A percentile compares a stretch with the other conserved stretches of the same genome.
phyloP scores from a whole-genome alignment of 2,113 vertebrate genomes.

The Catharus bicknelli region DNA sequence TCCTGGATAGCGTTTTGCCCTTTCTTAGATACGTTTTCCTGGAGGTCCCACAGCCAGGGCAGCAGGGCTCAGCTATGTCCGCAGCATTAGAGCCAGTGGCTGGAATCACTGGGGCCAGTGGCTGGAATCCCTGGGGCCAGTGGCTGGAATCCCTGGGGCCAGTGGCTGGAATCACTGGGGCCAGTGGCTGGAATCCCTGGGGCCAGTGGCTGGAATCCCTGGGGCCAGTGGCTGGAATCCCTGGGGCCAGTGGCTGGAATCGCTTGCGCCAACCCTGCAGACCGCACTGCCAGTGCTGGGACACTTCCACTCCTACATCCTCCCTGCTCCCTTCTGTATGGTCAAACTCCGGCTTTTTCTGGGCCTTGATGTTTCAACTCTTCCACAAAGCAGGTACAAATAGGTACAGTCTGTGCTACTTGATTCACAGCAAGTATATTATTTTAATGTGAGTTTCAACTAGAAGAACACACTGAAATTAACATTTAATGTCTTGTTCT shows the following conservation, averaged over 20 bases:
- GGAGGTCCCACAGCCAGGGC: too few species aligned
- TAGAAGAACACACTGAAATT: conserved; percentile 67
- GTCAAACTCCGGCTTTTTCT: neutral
- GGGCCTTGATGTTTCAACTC: neutral
- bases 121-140: too few species aligned
- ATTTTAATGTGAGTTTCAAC: conserved; percentile 65
- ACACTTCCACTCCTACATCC: neutral
- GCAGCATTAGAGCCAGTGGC: too few species aligned
- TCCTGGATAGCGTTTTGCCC: fast-evolving
- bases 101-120: neutral
- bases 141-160: neutral
- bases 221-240: too few species aligned
- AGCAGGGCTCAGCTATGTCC: too few species aligned
- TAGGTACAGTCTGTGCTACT: neutral
- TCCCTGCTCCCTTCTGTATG: neutral
- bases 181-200: neutral
- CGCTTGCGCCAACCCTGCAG: neutral
- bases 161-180: too few species aligned
- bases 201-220: neutral
- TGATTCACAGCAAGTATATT: neutral
- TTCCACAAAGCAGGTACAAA: neutral
- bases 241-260: neutral
- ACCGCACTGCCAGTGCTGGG: fast-evolving
- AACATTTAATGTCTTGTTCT: conserved; percentile 76
- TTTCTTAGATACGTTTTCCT: neutral